Evolutionary conservation across 2,797 vertebrate genomes (phyloP).

Genomic region (Somateria mollissima): DNA sequence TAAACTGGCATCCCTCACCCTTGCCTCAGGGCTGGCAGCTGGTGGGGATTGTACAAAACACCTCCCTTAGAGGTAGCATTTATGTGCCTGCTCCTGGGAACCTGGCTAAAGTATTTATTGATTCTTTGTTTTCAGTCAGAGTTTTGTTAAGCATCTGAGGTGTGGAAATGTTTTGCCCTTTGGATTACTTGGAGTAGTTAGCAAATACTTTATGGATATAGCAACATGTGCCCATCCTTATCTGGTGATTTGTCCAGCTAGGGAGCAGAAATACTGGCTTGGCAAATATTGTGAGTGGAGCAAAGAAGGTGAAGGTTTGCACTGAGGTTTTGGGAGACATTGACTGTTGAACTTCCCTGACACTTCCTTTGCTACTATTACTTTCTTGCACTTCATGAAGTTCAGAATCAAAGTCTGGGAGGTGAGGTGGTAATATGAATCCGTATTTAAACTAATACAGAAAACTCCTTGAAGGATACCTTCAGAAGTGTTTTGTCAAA

Average conservation of each 20-base stretch:
- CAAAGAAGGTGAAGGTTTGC: fast-evolving
- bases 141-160: not conserved
- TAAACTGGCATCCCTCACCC: not conserved
- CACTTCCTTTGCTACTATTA: not conserved
- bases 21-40: not conserved
- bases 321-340: not conserved
- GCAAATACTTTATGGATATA: not conserved
- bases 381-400: fast-evolving
- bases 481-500: not conserved
- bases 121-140: not conserved
- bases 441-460: not conserved
- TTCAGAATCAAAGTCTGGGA: not conserved
- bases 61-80: not conserved
- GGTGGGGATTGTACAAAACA: not conserved
- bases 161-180: not conserved
- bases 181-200: not conserved
- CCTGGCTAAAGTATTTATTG: not conserved
- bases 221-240: not conserved
- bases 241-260: not conserved
- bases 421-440: not conserved
- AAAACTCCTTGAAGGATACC: not conserved
- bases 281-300: fast-evolving
- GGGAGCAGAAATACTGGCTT: not conserved
- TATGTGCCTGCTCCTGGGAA: not conserved
- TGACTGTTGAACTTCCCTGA: not conserved